These are phyloP conservation scores for Euzophera pinguis DNA, from an alignment of 2,888 invertebrate genomes.

Conservation along the genomic window DNA sequence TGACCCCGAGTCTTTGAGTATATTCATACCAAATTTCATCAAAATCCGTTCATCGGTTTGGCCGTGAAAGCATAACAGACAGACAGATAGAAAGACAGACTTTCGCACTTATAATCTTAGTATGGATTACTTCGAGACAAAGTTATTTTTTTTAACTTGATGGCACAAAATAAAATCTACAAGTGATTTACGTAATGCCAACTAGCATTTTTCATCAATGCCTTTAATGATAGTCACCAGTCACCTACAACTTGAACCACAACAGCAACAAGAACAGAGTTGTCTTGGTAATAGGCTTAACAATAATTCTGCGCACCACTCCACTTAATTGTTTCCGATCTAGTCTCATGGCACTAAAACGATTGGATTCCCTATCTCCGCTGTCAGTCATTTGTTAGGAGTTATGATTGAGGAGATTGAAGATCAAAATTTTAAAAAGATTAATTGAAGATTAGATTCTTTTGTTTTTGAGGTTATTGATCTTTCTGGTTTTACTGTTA, in stretches of 20 bases:
- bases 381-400: conserved; percentile 3
- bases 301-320: conserved; percentile 57
- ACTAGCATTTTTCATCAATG: neutral
- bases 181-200: too few relatives aligned
- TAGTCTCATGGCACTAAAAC: conserved; percentile 10
- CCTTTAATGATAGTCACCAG: neutral
- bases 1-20: too few relatives aligned
- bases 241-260: conserved; percentile 29
- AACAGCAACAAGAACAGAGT: conserved; percentile 42
- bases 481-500: neutral
- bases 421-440: neutral
- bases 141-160: too few relatives aligned
- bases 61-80: too few relatives aligned
- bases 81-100: too few relatives aligned
- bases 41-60: too few relatives aligned
- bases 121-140: too few relatives aligned
- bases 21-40: too few relatives aligned
- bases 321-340: conserved; percentile 52
- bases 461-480: neutral
- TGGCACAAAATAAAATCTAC: conserved; percentile 16
- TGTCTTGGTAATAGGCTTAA: conserved; percentile 60
- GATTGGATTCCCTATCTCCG: conserved; percentile 6
- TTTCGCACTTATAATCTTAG: too few relatives aligned
- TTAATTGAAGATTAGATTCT: neutral
- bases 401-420: neutral